phyloP scores from a whole-genome alignment of 1,140 invertebrate species.

The Aphelinus atriplicis region DNA sequence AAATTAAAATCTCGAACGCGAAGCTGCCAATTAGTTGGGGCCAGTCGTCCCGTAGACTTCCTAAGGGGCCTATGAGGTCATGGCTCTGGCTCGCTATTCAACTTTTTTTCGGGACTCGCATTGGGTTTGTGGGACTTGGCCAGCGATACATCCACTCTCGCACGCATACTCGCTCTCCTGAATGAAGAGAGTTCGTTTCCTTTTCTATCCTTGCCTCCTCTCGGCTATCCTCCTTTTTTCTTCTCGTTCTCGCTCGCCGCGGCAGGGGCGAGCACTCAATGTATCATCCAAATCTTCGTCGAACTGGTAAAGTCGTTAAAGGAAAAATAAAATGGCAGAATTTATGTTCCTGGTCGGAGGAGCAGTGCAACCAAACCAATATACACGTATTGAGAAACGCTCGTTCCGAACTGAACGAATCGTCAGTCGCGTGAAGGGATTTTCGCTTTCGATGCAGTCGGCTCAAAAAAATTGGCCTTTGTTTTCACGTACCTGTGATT shows the following conservation, averaged over 20 bases:
- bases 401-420: conserved; percentile 1
- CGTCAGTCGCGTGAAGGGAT: neutral
- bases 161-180: neutral
- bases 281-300: conserved; percentile 39
- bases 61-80: conserved; percentile 31
- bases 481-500: neutral
- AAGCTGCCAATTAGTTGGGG: conserved; percentile 40
- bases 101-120: conserved; percentile 5
- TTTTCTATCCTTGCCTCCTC: neutral
- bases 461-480: conserved; percentile 18
- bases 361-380: neutral
- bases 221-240: neutral
- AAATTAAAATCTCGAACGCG: conserved; percentile 45
- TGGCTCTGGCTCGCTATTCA: neutral
- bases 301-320: conserved; percentile 41
- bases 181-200: neutral
- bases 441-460: neutral
- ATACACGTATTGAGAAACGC: too few relatives aligned
- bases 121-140: neutral
- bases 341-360: conserved; percentile 33
- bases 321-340: conserved; percentile 38
- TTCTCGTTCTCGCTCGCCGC: neutral
- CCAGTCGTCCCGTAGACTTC: conserved; percentile 16
- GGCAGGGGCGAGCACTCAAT: conserved; percentile 7
- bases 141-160: neutral